Conservation (phyloP, 2,888 invertebrate genomes). For the Zele albiditarsus region DNA sequence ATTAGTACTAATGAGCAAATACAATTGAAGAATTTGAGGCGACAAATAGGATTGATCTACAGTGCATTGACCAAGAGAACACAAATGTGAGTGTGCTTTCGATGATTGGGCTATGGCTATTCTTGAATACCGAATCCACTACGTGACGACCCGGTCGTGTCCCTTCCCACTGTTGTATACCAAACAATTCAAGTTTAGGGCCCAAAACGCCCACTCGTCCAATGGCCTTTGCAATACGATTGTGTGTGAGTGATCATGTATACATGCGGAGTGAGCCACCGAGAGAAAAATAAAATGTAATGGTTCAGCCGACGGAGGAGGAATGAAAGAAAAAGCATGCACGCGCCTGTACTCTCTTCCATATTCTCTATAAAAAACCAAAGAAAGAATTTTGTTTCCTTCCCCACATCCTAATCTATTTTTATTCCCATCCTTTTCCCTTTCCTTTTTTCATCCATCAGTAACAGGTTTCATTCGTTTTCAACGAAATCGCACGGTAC, state of each 20-base stretch:
- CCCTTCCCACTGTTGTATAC: no score
- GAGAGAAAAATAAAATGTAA: neutral
- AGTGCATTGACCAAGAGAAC: neutral
- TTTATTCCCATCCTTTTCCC: neutral
- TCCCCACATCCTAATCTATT: no score
- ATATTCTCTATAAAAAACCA: neutral
- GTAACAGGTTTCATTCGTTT: no score
- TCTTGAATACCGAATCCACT: neutral
- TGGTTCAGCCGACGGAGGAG: neutral
- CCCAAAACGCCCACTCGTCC: conserved; percentile 54
- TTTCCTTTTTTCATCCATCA: no score
- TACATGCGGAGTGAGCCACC: neutral
- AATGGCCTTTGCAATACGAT: conserved; percentile 8
- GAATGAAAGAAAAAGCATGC: neutral
- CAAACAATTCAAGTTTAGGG: conserved; percentile 8
- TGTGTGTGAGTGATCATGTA: no score
- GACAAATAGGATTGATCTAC: neutral
- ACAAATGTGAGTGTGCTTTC: neutral
- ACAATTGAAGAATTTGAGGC: neutral
- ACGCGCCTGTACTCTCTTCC: neutral
- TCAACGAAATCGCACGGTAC: neutral
- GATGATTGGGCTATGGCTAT: conserved; percentile 14
- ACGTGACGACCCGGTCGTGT: neutral
- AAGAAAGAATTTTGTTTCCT: no score
- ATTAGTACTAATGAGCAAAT: neutral